Evolutionary conservation across 1,140 invertebrate species (phyloP), one percentile per base, ranked within the genome.

Genomic region (Zaprionus africanus): DNA sequence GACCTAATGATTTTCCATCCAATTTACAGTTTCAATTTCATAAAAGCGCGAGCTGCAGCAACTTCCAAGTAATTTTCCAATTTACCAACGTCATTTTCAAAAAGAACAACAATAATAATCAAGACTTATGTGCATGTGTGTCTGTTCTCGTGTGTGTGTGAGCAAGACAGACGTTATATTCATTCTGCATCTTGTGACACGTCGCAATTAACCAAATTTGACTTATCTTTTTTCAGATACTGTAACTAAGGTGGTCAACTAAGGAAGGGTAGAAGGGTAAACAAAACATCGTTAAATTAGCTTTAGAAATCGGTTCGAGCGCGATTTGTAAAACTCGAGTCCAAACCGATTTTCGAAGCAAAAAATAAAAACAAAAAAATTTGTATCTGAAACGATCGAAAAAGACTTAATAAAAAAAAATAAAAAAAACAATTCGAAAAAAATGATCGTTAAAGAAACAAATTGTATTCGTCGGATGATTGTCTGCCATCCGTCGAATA

Each of bases 321-420:
- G 41, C 22, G 2, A 22, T 49, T 15, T 0, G 12, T 60, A 54
- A 43, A 11, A 11, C 9, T 13, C 31, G 67, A 57, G 34, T 43
- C n/a, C 65, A 17, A 87, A 75, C 73, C 77, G 77, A 65, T 83
- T 66, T 80, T 43, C 46, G 49, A 87, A 83, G 77, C 57, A 53
- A 58, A 22, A 22, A 1, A 22, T 2, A 22, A 56, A 43, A 54
- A 69, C 22, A 34, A 57, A 26, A 58, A 68, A 60, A 70, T 51
- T 38, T 70, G 34, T 31, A 51, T 31, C 46, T 51, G 49, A 62
- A 66, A n/a, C 49, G 41, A 81, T 78, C 66, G 34, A 62, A 67
- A 76, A 38, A 76, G n/a, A 54, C 53, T 51, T 15, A 12, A 54
- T 22, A 38, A 28, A 19, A 24, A 38, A 5, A 49, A 60, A 34